These are phyloP conservation scores for Drosophila sproati DNA, from an alignment of 1,140 invertebrate species.

Conservation along the genomic window DNA sequence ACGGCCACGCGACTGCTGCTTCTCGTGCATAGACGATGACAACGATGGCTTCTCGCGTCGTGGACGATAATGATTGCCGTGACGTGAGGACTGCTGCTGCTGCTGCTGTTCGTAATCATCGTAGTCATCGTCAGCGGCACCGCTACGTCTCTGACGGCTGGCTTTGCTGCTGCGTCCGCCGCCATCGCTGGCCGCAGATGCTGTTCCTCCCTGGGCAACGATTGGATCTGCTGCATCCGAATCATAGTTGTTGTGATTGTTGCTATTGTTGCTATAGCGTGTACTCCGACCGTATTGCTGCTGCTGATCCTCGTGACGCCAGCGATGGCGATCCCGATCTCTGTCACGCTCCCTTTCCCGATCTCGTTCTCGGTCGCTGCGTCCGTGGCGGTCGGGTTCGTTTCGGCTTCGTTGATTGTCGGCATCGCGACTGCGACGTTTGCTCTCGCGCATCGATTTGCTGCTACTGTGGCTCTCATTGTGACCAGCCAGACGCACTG, in stretches of 20 bases:
- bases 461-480: constrained; percentile 32
- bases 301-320: constrained; percentile 54
- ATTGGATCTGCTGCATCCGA: constrained; percentile 56
- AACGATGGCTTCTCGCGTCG: constrained; percentile 47
- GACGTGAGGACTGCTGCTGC: constrained; percentile 31
- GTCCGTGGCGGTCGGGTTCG: constrained; percentile 41
- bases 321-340: constrained; percentile 41
- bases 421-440: constrained; percentile 48
- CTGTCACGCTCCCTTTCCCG: constrained; percentile 53
- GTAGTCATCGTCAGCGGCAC: constrained; percentile 55
- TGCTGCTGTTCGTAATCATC: constrained; percentile 50
- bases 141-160: constrained; percentile 51
- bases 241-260: constrained; percentile 67
- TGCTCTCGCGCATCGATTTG: constrained; percentile 46
- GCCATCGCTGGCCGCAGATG: constrained; percentile 45
- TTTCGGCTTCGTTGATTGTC: constrained; percentile 26
- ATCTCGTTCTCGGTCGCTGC: constrained; percentile 40
- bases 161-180: constrained; percentile 63
- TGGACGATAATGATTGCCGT: constrained; percentile 35
- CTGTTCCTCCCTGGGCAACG: constrained; percentile 43
- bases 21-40: constrained; percentile 18
- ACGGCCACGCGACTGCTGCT: constrained; percentile 27
- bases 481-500: constrained; percentile 39
- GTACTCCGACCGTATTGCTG: constrained; percentile 30
- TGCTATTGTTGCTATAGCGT: constrained; percentile 65